Evolutionary conservation across 2,113 vertebrate genomes (phyloP), one percentile per base, ranked within the genome.

Genomic region (Poeciliopsis retropinna): DNA sequence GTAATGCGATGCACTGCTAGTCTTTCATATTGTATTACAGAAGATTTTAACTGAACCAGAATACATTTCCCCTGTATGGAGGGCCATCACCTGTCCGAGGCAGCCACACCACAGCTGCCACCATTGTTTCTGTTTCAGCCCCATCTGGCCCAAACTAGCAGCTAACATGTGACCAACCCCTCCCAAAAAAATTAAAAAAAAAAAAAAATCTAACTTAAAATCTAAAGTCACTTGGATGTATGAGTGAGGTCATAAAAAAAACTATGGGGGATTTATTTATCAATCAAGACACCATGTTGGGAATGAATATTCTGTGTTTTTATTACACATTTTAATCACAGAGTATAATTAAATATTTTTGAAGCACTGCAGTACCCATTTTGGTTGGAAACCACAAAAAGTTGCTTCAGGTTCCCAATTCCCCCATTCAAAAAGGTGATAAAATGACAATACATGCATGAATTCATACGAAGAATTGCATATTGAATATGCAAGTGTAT

Each of bases 351-450:
- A 76, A 65, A 74, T 83, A 76, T 90, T 92, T 37, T 87, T 86
- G 82, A 84, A 88, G 90, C 89, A 95, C 96, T 97, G 96, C 95
- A 97, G 95, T 96, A 96, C 96, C 96, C 96, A 97, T 95, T 96
- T 94, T 96, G 95, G 91, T 95, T 95, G 95, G 95, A 97, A 97
- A 97, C 96, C 96, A 98, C 96, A 98, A 97, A 97, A 98, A 98
- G 97, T 98, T 98, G 96, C 96, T 97, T 94, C 93, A 94, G 94
- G 93, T 95, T 94, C 92, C 94, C 94, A 96, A 97, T 96, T 95
- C 95, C 93, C 93, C 88, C 87, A 91, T 86, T 92, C 73, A 90
- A 90, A 89, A 90, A 85, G 76, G 81, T 87, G 75, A 96, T 93
- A 91, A 87, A 70, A 89, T 90, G 87, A 93, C 89, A 94, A 82